Evolutionary conservation across 1,140 invertebrate species (phyloP).

Genomic region (Watersipora subatra): DNA sequence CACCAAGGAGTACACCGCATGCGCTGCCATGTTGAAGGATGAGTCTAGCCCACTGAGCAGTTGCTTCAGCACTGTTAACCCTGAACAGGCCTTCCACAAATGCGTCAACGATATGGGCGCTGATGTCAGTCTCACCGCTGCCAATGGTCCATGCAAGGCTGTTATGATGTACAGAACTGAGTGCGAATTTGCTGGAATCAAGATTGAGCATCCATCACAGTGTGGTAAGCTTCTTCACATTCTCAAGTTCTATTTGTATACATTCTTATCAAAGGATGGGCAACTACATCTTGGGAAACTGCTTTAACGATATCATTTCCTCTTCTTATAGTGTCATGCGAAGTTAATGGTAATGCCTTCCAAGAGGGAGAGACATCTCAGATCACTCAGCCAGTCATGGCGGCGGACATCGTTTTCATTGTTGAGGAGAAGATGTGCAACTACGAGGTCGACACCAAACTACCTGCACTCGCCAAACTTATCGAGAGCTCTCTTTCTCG

Average conservation of each 20-base stretch:
- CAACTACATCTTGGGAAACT: too few species aligned
- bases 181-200: constrained; percentile 57
- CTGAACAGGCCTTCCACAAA: constrained; percentile 33
- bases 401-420: constrained; percentile 70
- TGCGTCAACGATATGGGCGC: constrained; percentile 35
- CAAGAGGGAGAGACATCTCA: constrained; percentile 14
- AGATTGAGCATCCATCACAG: constrained; percentile 58
- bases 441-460: constrained; percentile 43
- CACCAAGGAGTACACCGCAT: constrained; percentile 37
- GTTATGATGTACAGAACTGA: constrained; percentile 62
- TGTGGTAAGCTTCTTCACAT: constrained; percentile 54
- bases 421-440: constrained; percentile 74
- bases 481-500: constrained; percentile 34
- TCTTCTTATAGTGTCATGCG: background rate
- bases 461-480: constrained; percentile 22
- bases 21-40: constrained; percentile 56
- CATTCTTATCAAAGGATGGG: too few species aligned
- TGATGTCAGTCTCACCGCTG: constrained; percentile 16
- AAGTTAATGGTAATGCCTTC: constrained; percentile 14
- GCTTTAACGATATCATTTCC: too few species aligned
- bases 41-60: constrained; percentile 48
- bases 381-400: constrained; percentile 20
- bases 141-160: constrained; percentile 53
- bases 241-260: constrained; percentile 7
- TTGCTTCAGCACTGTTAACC: constrained; percentile 41